phyloP scores from a whole-genome alignment of 2,113 vertebrate genomes.

The Cebidichthys violaceus region DNA sequence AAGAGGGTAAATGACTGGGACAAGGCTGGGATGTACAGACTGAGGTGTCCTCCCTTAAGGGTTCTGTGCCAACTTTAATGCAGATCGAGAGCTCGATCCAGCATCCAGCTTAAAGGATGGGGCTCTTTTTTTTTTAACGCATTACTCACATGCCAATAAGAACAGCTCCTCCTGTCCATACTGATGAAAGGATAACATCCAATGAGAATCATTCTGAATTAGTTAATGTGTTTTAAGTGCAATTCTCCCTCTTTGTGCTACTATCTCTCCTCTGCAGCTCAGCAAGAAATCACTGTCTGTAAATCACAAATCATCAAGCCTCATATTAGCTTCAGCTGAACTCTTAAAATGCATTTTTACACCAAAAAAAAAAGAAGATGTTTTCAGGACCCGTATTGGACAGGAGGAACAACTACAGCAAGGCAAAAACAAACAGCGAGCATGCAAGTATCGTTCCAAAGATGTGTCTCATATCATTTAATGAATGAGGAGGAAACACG shows the following conservation, averaged over 20 bases:
- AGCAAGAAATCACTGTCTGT: too few relatives aligned
- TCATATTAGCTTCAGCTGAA: not conserved
- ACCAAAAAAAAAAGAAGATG: not conserved
- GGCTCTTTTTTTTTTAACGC: not conserved
- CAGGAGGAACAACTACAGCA: not conserved
- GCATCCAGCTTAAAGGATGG: not conserved
- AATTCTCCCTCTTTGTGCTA: not conserved
- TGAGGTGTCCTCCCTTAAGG: constrained; percentile 18
- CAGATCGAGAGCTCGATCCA: not conserved
- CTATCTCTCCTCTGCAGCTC: not conserved
- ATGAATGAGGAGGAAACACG: not conserved
- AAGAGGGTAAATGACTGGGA: constrained; percentile 3
- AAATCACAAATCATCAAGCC: not conserved
- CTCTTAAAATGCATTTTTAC: not conserved
- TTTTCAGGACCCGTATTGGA: not conserved
- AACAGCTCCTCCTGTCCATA: not conserved
- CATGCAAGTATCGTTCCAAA: not conserved
- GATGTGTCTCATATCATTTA: not conserved
- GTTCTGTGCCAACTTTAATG: not conserved
- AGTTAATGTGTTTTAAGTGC: not conserved
- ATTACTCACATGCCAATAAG: not conserved
- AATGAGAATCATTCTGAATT: not conserved
- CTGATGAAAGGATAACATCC: too few relatives aligned
- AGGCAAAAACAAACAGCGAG: not conserved
- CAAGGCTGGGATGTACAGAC: not conserved